These are phyloP conservation scores for Adelosebastes latens DNA, from an alignment of 2,797 vertebrate genomes.

Conservation along the genomic window DNA sequence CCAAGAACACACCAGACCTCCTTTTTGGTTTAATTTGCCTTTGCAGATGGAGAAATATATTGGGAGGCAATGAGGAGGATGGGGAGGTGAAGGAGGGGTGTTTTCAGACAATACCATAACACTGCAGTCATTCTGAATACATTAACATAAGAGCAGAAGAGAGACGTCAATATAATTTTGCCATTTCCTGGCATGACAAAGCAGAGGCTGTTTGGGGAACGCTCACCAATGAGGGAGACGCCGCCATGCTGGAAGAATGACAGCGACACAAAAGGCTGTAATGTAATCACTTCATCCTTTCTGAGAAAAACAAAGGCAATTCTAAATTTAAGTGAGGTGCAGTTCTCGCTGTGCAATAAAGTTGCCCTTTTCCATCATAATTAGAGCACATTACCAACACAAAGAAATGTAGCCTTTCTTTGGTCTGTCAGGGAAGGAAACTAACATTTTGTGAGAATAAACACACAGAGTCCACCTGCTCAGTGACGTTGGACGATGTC, in stretches of 20 bases:
- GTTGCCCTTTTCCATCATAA: conserved; percentile 26
- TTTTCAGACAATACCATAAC: conserved; percentile 36
- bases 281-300: conserved; percentile 62
- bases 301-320: conserved; percentile 42
- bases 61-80: conserved; percentile 26
- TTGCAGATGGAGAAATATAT: conserved; percentile 62
- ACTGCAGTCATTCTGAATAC: conserved; percentile 46
- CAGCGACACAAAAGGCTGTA: conserved; percentile 65
- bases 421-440: conserved; percentile 4
- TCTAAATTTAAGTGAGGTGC: conserved; percentile 37
- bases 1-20: conserved; percentile 41
- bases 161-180: conserved; percentile 46
- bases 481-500: not conserved
- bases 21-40: conserved; percentile 47
- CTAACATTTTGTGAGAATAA: conserved; percentile 1
- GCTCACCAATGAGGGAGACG: conserved; percentile 38
- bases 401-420: conserved; percentile 20
- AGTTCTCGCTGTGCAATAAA: conserved; percentile 9
- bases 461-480: not conserved
- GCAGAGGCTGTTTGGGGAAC: conserved; percentile 37
- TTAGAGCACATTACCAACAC: conserved; percentile 39
- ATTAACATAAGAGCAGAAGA: conserved; percentile 51
- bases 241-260: conserved; percentile 49
- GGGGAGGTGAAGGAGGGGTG: conserved; percentile 1
- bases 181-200: conserved; percentile 55